Conservation (phyloP, 2,888 invertebrate genomes). For the Harpagoxenus sublaevis region DNA sequence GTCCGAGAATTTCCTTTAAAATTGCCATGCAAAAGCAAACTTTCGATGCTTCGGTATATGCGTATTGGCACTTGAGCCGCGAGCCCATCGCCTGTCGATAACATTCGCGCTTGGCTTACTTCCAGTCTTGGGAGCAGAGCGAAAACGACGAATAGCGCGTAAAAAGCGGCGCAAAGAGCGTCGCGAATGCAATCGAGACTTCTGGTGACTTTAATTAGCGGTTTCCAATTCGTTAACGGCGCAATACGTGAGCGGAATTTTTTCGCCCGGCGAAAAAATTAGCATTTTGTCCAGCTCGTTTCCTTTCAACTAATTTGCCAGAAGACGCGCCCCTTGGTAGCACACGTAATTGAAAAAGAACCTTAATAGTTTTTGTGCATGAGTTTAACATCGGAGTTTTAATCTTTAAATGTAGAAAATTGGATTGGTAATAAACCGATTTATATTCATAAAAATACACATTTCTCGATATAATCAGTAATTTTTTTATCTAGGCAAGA, state of each 20-base stretch:
- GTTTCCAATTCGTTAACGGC: constrained; percentile 79
- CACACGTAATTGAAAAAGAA: constrained; percentile 2
- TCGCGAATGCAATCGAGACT: constrained; percentile 70
- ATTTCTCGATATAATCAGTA: background rate
- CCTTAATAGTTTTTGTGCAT: background rate
- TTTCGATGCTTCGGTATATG: constrained; percentile 1
- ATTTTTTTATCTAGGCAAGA: background rate
- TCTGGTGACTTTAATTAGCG: constrained; percentile 77
- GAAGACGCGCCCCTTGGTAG: constrained; percentile 58
- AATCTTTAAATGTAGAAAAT: constrained; percentile 3
- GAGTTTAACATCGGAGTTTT: background rate
- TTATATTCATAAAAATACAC: background rate
- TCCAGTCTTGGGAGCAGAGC: constrained; percentile 7
- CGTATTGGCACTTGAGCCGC: constrained; percentile 16
- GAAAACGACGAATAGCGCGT: constrained; percentile 30
- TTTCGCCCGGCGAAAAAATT: constrained; percentile 71
- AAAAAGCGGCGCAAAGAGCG: constrained; percentile 45
- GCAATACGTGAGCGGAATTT: constrained; percentile 76
- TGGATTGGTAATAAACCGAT: constrained; percentile 1
- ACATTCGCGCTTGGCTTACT: constrained; percentile 58
- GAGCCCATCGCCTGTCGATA: constrained; percentile 58
- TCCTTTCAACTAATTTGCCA: constrained; percentile 70
- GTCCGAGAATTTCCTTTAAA: background rate
- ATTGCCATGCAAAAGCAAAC: constrained; percentile 4
- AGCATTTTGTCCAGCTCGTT: constrained; percentile 71